Percentiles rank a stretch among this genome's conserved stretches.
Evolutionary conservation across 2,888 invertebrate genomes (phyloP).

Genomic region (Actias luna): DNA sequence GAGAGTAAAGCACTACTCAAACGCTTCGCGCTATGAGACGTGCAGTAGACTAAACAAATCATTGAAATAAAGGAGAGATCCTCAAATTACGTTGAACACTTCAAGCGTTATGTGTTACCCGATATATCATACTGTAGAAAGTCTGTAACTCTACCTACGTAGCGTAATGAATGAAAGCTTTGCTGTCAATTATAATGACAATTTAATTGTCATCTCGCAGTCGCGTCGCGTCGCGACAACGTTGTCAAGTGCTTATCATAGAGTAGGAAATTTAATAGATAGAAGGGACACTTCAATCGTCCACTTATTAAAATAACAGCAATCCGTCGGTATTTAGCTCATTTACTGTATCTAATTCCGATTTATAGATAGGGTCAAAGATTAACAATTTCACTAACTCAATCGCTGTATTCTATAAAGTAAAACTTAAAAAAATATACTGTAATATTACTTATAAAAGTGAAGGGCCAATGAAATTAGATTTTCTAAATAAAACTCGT

Average conservation of each 20-base stretch:
- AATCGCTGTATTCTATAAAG: too few relatives aligned
- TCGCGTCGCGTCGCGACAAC: slow-evolving; percentile 34
- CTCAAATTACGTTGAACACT: neutral
- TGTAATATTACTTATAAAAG: too few relatives aligned
- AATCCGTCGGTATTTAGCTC: too few relatives aligned
- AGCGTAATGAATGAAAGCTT: slow-evolving; percentile 43
- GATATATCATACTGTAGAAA: slow-evolving; percentile 23
- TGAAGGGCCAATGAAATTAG: too few relatives aligned
- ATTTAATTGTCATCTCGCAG: slow-evolving; percentile 58
- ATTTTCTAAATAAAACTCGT: too few relatives aligned
- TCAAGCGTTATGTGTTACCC: slow-evolving; percentile 3
- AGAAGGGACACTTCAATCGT: slow-evolving; percentile 17
- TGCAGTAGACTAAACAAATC: slow-evolving; percentile 1
- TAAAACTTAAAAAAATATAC: too few relatives aligned
- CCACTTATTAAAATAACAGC: slow-evolving; percentile 16
- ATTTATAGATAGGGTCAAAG: too few relatives aligned
- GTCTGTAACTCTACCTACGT: slow-evolving; percentile 22
- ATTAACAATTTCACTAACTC: too few relatives aligned
- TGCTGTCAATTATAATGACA: slow-evolving; percentile 54
- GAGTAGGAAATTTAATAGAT: slow-evolving; percentile 21
- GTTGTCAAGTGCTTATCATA: slow-evolving; percentile 35
- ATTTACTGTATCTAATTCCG: too few relatives aligned
- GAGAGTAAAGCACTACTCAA: too few relatives aligned
- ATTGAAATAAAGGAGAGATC: neutral
- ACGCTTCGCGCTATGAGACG: too few relatives aligned